Evolutionary conservation across 2,113 vertebrate species (phyloP), one percentile per base, ranked within the genome.

Genomic region (Edolisoma coerulescens): DNA sequence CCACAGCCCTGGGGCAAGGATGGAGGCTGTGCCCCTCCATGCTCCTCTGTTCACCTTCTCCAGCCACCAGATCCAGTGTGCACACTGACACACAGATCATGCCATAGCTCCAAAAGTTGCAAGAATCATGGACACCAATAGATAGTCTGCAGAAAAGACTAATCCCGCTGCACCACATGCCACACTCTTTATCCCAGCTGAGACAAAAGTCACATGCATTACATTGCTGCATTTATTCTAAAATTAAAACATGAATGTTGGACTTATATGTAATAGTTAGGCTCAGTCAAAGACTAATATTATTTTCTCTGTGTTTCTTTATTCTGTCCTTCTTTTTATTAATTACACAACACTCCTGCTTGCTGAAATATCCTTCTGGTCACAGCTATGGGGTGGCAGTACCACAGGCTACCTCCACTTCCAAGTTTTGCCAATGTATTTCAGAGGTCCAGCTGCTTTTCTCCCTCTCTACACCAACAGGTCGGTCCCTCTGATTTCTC

Each of bases 231-330:
- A 65, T 90, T 93, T 96, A 75, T 69, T 85, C 35, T 85, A 76
- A 95, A 93, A 89, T 75, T 30, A 89, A 91, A 96, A 89, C 14
- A 93, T 24, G 6, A 54, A 89, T 85, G 56, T 39, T 83, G 13
- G 2, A 41, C 78, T 70, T 44, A 67, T 37, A 64, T 16, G 33
- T 47, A 95, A 90, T 75, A 79, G 45, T 73, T 50, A 75, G 33
- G 63, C n/a, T 76, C 19, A 70, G 59, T 78, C 81, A 87, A 94
- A 83, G 35, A 96, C 16, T 81, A 89, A 80, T 74, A 93, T 76
- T 91, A 73, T 86, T 96, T 93, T 82, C 41, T 75, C 74, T 14
- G 2, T 37, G 65, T 59, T 95, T 94, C 27, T 26, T 84, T 88
- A 89, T 84, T 87, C 41, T 83, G 15, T 90, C 84, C 68, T 86